phyloP scores from a whole-genome alignment of 2,113 vertebrate species.

The Rutilus rutilus region DNA sequence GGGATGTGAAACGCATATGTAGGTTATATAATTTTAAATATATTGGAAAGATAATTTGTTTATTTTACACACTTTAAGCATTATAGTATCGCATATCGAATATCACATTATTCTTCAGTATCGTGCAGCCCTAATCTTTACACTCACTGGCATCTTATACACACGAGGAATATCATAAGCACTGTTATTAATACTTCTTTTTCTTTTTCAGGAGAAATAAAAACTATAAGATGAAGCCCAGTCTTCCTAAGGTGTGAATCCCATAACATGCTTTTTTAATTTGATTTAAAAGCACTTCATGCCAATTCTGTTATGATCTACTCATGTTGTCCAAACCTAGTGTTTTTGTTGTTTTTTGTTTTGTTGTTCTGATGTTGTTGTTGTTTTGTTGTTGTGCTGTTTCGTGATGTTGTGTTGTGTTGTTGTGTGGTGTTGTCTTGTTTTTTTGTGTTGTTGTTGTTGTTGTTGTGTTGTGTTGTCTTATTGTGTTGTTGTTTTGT shows the following conservation, averaged over 20 bases:
- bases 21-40: no score
- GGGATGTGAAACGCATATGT: no score
- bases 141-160: background rate
- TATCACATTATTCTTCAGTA: no score
- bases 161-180: background rate
- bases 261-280: background rate
- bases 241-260: slow-evolving; percentile 90
- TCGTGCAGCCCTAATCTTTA: background rate
- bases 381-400: no score
- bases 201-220: slow-evolving; percentile 86
- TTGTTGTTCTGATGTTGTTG: background rate
- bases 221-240: slow-evolving; percentile 89
- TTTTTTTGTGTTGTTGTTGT: background rate
- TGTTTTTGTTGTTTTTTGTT: background rate
- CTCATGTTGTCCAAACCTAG: background rate
- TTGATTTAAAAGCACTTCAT: no score
- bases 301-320: background rate
- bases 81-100: no score
- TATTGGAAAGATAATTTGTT: no score
- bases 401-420: no score
- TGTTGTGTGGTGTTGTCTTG: no score
- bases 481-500: no score
- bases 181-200: background rate
- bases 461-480: no score
- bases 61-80: no score